A percentile compares a stretch with the other conserved stretches of the same genome.
Conservation (phyloP, 2,888 invertebrate species). For the Brachypterus glaber region DNA sequence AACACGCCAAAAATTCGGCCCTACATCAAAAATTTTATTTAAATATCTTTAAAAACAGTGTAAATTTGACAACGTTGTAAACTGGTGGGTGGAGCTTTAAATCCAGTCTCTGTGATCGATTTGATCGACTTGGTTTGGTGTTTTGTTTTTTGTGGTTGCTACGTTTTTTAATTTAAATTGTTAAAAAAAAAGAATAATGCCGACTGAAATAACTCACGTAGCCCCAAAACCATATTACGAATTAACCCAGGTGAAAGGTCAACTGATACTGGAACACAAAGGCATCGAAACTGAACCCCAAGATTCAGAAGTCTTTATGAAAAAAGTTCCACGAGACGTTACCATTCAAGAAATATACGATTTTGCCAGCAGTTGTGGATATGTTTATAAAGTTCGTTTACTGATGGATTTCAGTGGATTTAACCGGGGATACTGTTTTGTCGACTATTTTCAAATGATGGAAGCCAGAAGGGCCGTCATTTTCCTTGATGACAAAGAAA, state of each 20-base stretch:
- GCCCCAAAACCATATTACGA: too few relatives aligned
- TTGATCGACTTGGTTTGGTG: too few relatives aligned
- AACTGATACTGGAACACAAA: slow-evolving; percentile 36
- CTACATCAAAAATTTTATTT: too few relatives aligned
- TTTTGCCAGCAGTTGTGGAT: slow-evolving; percentile 52
- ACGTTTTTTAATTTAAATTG: too few relatives aligned
- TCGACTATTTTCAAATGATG: slow-evolving; percentile 46
- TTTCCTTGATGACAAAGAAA: slow-evolving; percentile 55
- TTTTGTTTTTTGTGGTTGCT: too few relatives aligned
- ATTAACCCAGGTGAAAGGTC: slow-evolving; percentile 46
- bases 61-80: too few relatives aligned
- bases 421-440: slow-evolving; percentile 70
- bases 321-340: slow-evolving; percentile 63
- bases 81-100: too few relatives aligned
- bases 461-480: slow-evolving; percentile 56
- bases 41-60: too few relatives aligned
- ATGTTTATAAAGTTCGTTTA: slow-evolving; percentile 61
- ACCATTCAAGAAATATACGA: slow-evolving; percentile 67
- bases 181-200: too few relatives aligned
- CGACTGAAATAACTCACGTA: too few relatives aligned
- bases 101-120: too few relatives aligned
- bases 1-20: too few relatives aligned
- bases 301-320: slow-evolving; percentile 67
- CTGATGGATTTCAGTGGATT: slow-evolving; percentile 74
- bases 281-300: slow-evolving; percentile 40